Conservation (phyloP, 2,113 vertebrate species). For the Ophiodon elongatus region DNA sequence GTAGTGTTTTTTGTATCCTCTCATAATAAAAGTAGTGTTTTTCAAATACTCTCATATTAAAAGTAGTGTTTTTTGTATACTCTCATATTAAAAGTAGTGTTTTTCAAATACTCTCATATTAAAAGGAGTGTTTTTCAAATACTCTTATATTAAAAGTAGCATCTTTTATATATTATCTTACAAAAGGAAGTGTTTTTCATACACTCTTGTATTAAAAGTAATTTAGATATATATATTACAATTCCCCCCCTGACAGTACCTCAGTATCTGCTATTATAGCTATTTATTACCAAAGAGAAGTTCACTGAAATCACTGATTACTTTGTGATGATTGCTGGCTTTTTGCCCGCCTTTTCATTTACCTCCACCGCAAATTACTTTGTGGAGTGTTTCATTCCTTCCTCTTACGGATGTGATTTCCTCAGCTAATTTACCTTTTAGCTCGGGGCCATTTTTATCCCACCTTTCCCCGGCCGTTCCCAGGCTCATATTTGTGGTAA, state of each 20-base stretch:
- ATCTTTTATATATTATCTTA: too few species aligned
- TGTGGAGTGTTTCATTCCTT: neutral
- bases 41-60: too few species aligned
- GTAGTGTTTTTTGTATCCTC: too few species aligned
- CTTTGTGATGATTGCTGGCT: conserved; percentile 14
- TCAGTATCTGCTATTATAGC: neutral
- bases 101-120: too few species aligned
- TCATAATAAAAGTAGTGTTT: too few species aligned
- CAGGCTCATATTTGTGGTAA: conserved; percentile 52
- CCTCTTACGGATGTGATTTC: conserved; percentile 24
- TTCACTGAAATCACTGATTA: neutral
- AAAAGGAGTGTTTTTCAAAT: too few species aligned
- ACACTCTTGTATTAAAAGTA: too few species aligned
- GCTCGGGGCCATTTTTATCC: conserved; percentile 19
- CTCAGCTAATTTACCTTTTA: conserved; percentile 42
- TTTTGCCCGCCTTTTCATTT: conserved; percentile 24
- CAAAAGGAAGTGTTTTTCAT: too few species aligned
- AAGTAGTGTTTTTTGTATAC: too few species aligned
- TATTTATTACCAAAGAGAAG: neutral
- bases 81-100: too few species aligned
- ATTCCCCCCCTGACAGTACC: neutral
- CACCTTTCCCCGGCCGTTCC: conserved; percentile 14
- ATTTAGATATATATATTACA: neutral
- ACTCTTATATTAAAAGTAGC: too few species aligned
- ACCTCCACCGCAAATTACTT: neutral